Evolutionary conservation across 2,888 invertebrate species (phyloP), one percentile per base, ranked within the genome.

Genomic region (Tenthredo livida): DNA sequence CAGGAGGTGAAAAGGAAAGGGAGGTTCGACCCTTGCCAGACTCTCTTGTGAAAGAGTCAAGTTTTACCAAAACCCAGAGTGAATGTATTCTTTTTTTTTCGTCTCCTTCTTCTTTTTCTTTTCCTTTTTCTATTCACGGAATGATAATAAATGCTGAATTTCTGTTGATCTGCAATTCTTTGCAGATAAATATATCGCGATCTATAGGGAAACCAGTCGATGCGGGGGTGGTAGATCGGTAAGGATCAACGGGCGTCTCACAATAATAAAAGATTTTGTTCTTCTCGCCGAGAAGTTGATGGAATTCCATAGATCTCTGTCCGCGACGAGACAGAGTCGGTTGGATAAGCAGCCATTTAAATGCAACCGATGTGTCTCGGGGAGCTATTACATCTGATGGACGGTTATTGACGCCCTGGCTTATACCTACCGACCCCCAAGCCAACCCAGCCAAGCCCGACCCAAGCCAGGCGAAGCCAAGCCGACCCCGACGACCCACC

Each of bases 351-450:
- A 93, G 93, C 93, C 93, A 93, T 93, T 93, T 93, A 93, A 93
- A 93, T 93, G 93, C 93, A 93, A 93, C 93, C 93, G 93, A 93
- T 93, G 93, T 93, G 93, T 93, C 93, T 93, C 92, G 91, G 93
- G 93, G 93, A 92, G 93, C 93, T 93, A 93, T 93, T 93, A 93
- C 93, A 93, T 92, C 93, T 93, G 93, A 93, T 93, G 93, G 93
- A 93, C 93, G 93, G 93, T 93, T 93, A 93, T 93, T 93, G 93
- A 93, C 93, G 93, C 90, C 91, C 92, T 92, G 92, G 92, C 92
- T 92, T 92, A 92, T 92, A 92, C 91, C 90, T 92, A 92, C 91
- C 90, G 65, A 78, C 78, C 80, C 77, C 75, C 75, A 50, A 73
- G 58, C 73, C 84, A 72, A 84, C 77, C 84, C 78, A 80, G 61